Evolutionary conservation across 1,140 invertebrate genomes (phyloP).

Genomic region (Arctopsyche grandis): DNA sequence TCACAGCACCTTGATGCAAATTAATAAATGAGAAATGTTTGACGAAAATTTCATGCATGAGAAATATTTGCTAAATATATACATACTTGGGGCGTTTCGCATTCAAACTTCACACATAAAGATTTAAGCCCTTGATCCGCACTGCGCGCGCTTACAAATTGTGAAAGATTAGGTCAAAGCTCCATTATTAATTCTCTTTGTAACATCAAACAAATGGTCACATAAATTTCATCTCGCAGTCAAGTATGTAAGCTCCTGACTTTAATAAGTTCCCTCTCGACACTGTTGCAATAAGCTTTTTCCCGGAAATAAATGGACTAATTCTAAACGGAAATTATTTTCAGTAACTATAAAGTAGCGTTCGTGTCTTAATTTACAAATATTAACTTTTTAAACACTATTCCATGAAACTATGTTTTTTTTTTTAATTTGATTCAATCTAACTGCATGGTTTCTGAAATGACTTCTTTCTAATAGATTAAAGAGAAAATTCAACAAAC

Average conservation of each 20-base stretch:
- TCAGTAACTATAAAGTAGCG: not conserved
- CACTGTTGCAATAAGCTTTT: conserved; percentile 6
- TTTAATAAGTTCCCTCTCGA: not conserved
- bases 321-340: conserved; percentile 4
- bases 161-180: conserved; percentile 36
- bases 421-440: no score
- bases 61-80: not conserved
- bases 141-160: conserved; percentile 23
- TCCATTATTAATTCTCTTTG: conserved; percentile 33
- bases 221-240: conserved; percentile 37
- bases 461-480: no score
- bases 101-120: conserved; percentile 12
- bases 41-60: not conserved
- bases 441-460: no score
- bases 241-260: conserved; percentile 30
- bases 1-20: no score
- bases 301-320: not conserved
- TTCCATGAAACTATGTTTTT: no score
- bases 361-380: no score
- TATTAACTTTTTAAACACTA: no score
- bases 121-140: conserved; percentile 4
- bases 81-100: not conserved
- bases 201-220: conserved; percentile 37
- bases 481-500: no score
- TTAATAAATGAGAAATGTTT: no score